phyloP scores from a whole-genome alignment of 2,797 vertebrate genomes.

The Buphagus erythrorhynchus region DNA sequence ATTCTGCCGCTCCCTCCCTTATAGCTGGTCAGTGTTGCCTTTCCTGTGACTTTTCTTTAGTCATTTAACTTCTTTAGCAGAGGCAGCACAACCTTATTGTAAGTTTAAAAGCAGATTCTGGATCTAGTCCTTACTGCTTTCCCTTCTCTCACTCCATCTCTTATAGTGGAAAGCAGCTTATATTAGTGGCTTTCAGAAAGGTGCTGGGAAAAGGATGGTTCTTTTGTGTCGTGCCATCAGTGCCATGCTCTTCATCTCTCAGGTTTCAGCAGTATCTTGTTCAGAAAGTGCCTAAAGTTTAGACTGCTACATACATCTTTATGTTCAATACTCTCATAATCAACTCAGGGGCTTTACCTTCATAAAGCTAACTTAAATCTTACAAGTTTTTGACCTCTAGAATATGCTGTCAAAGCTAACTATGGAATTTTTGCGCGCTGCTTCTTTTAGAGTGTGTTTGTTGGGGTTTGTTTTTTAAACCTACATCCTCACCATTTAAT shows the following conservation, averaged over 20 bases:
- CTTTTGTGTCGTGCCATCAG: background rate
- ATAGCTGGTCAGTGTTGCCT: background rate
- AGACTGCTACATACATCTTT: background rate
- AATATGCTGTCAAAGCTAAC: background rate
- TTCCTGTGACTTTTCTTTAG: background rate
- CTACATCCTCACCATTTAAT: background rate
- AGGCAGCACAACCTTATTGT: background rate
- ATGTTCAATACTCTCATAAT: background rate
- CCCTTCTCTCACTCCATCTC: background rate
- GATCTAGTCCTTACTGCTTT: background rate
- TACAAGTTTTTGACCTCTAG: background rate
- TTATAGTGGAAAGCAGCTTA: too few relatives aligned
- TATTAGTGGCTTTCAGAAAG: background rate
- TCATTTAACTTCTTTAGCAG: background rate
- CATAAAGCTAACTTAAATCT: background rate
- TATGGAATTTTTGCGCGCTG: rapidly evolving
- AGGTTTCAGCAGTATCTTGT: background rate
- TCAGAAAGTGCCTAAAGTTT: background rate
- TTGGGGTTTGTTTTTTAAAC: background rate
- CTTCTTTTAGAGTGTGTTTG: background rate
- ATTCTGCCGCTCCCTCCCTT: background rate
- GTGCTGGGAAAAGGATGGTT: background rate
- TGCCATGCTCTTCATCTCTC: background rate
- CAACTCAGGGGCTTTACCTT: background rate
- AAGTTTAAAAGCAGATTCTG: background rate